A percentile compares a stretch with the other conserved stretches of the same genome.
Evolutionary conservation across 1,140 invertebrate genomes (phyloP).

Genomic region (Centruroides sculpturatus): DNA sequence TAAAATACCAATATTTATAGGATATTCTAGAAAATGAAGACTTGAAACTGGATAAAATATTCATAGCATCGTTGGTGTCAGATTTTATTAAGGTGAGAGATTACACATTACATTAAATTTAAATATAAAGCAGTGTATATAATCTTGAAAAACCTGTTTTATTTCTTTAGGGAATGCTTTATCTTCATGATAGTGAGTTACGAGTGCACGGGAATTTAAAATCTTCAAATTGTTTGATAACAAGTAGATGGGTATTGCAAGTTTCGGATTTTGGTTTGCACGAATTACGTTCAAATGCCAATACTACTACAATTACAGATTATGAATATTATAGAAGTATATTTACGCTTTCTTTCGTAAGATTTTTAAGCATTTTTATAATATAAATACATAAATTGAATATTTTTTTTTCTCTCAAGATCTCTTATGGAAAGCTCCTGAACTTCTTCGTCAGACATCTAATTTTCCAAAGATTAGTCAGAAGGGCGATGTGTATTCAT

Average conservation of each 20-base stretch:
- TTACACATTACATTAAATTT: not conserved
- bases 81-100: constrained; percentile 81
- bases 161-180: constrained; percentile 53
- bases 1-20: constrained; percentile 35
- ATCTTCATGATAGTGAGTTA: constrained; percentile 76
- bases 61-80: constrained; percentile 85
- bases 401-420: constrained; percentile 44
- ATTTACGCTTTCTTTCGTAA: not conserved
- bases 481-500: constrained; percentile 84
- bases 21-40: constrained; percentile 96
- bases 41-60: constrained; percentile 88
- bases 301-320: constrained; percentile 55
- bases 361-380: not conserved
- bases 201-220: constrained; percentile 91
- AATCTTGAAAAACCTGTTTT: not conserved
- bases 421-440: constrained; percentile 63
- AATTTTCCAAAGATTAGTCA: constrained; percentile 45
- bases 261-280: constrained; percentile 88
- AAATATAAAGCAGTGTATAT: not conserved
- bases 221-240: constrained; percentile 83
- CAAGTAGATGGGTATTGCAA: constrained; percentile 85
- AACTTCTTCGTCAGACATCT: constrained; percentile 44
- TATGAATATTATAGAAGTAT: constrained; percentile 70
- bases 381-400: too few species aligned
- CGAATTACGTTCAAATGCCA: constrained; percentile 47